phyloP scores from a whole-genome alignment of 2,888 invertebrate species.

The Leptinotarsa juncta region DNA sequence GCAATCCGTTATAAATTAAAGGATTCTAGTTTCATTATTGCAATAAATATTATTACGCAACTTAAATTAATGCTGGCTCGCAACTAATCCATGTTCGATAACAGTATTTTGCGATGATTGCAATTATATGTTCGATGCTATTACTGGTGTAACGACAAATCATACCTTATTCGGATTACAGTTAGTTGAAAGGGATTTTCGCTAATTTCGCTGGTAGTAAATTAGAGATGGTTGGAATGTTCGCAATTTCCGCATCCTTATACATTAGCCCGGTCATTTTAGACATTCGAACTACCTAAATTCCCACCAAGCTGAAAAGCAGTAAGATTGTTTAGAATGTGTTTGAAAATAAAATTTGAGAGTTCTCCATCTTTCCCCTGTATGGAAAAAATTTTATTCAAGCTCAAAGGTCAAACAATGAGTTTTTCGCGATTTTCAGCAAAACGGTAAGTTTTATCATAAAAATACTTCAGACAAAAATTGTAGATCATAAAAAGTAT shows the following conservation, averaged over 20 bases:
- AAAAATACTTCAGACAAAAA: too few relatives aligned
- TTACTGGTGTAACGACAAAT: constrained; percentile 6
- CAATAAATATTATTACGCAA: constrained; percentile 10
- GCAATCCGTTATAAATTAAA: neutral
- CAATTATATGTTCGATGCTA: constrained; percentile 16
- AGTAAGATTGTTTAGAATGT: too few relatives aligned
- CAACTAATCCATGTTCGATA: neutral
- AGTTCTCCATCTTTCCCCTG: too few relatives aligned
- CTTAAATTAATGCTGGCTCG: neutral
- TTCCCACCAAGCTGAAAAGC: too few relatives aligned
- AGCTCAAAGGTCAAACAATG: too few relatives aligned
- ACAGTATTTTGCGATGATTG: constrained; percentile 16
- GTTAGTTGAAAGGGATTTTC: constrained; percentile 4
- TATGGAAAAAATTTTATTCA: too few relatives aligned
- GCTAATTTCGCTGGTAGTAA: neutral
- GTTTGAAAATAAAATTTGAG: too few relatives aligned
- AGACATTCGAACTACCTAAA: neutral
- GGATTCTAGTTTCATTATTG: neutral
- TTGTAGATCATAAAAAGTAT: too few relatives aligned
- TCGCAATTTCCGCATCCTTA: constrained; percentile 1
- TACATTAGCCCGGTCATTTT: neutral
- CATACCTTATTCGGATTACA: constrained; percentile 16
- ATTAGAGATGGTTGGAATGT: neutral
- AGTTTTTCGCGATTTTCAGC: too few relatives aligned
- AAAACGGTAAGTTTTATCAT: too few relatives aligned